These are phyloP conservation scores for Campoletis sonorensis DNA, from an alignment of 1,140 invertebrate genomes.

Conservation along the genomic window DNA sequence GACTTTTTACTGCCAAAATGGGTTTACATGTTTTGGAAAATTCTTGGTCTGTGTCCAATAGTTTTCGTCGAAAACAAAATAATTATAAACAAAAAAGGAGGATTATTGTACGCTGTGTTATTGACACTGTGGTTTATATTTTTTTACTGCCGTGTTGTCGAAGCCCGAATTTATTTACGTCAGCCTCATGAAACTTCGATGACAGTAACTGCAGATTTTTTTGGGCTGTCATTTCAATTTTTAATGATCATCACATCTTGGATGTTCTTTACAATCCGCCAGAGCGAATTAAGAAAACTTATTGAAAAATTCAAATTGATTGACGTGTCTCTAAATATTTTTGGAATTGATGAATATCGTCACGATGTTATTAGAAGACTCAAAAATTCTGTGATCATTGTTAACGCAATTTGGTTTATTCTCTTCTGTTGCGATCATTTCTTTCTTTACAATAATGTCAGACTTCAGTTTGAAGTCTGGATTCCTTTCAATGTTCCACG, in stretches of 20 bases:
- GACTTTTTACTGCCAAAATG: neutral
- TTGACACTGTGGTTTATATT: neutral
- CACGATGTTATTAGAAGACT: neutral
- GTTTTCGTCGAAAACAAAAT: neutral
- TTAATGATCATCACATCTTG: neutral
- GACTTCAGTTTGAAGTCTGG: conserved; percentile 6
- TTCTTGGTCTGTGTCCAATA: conserved; percentile 25
- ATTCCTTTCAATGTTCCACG: conserved; percentile 31
- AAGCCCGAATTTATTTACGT: neutral
- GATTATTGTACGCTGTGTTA: neutral
- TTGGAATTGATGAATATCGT: neutral
- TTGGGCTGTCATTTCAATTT: neutral
- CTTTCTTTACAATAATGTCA: neutral
- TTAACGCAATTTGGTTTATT: neutral
- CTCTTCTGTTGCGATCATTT: neutral
- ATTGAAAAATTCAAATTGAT: neutral
- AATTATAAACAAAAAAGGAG: neutral
- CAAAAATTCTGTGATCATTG: neutral
- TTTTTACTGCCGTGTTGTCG: neutral
- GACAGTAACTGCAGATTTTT: conserved; percentile 16
- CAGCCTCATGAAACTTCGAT: neutral
- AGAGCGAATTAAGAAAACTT: neutral
- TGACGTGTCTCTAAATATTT: neutral
- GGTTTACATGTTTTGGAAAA: neutral
- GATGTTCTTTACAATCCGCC: neutral